phyloP scores from a whole-genome alignment of 2,888 invertebrate species.

The Aradus depressus region DNA sequence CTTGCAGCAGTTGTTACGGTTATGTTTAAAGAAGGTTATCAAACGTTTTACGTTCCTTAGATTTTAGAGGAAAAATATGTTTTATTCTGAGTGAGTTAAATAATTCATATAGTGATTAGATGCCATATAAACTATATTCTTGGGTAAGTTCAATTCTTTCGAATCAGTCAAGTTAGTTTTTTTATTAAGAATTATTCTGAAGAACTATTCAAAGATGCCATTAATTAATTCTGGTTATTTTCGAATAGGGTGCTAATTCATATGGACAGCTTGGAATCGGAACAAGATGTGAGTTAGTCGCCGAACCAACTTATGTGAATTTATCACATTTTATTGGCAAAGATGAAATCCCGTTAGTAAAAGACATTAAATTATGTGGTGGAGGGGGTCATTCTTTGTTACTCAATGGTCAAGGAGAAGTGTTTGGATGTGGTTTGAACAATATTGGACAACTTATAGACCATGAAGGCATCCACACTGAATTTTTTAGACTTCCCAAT shows the following conservation, averaged over 20 bases:
- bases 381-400: slow-evolving; percentile 69
- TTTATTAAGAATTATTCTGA: not conserved
- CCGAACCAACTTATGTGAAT: slow-evolving; percentile 44
- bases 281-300: slow-evolving; percentile 50
- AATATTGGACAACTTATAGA: slow-evolving; percentile 58
- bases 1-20: no score
- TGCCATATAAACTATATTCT: no score
- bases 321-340: slow-evolving; percentile 26
- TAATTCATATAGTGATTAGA: no score
- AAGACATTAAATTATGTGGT: slow-evolving; percentile 52
- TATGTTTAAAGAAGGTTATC: no score
- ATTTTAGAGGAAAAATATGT: no score
- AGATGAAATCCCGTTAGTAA: slow-evolving; percentile 32
- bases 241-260: slow-evolving; percentile 64
- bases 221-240: not conserved
- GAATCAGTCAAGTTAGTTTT: no score
- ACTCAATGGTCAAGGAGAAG: slow-evolving; percentile 51
- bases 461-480: slow-evolving; percentile 38
- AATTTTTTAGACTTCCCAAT: slow-evolving; percentile 30
- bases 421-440: slow-evolving; percentile 71
- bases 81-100: no score
- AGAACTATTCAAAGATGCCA: not conserved
- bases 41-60: no score
- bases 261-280: slow-evolving; percentile 69
- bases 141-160: no score